These are phyloP conservation scores for Bombus huntii DNA, from an alignment of 1,140 invertebrate genomes.

Conservation along the genomic window DNA sequence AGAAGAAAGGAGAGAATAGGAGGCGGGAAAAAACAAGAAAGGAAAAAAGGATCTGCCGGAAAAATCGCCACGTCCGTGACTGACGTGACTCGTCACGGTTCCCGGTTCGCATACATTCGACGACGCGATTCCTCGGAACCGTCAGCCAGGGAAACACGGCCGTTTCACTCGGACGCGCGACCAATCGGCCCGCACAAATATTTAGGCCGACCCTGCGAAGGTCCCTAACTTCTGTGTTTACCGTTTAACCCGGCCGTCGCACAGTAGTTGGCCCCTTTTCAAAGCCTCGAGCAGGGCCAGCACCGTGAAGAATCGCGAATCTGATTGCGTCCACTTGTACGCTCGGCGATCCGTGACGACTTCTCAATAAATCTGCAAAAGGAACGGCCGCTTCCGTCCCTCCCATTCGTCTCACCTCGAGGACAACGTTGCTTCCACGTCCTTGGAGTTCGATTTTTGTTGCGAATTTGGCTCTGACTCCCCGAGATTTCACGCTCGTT, in stretches of 20 bases:
- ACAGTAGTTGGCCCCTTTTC: slow-evolving; percentile 66
- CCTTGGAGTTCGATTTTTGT: neutral
- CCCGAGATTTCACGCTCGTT: no score
- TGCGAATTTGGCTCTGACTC: neutral
- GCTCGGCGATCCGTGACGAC: slow-evolving; percentile 39
- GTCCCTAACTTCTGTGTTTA: slow-evolving; percentile 46
- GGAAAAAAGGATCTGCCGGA: neutral
- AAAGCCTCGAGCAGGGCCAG: slow-evolving; percentile 3
- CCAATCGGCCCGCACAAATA: slow-evolving; percentile 75
- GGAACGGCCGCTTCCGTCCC: slow-evolving; percentile 18
- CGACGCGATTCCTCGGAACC: neutral
- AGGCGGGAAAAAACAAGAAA: neutral
- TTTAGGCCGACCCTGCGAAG: slow-evolving; percentile 60
- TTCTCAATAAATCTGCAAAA: slow-evolving; percentile 46
- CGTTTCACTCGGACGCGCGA: slow-evolving; percentile 54
- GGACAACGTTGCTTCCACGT: neutral
- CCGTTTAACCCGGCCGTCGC: slow-evolving; percentile 61
- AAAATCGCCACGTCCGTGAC: slow-evolving; percentile 46
- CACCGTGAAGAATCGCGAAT: slow-evolving; percentile 70
- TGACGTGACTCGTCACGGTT: slow-evolving; percentile 35
- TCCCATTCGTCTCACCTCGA: slow-evolving; percentile 43
- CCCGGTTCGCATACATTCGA: neutral
- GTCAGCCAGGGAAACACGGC: slow-evolving; percentile 20
- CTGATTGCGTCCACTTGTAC: slow-evolving; percentile 47
- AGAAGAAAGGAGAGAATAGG: neutral